A percentile compares a stretch with the other conserved stretches of the same genome.
Evolutionary conservation across 2,888 invertebrate genomes (phyloP).

Genomic region (Entomobrya multifasciata): DNA sequence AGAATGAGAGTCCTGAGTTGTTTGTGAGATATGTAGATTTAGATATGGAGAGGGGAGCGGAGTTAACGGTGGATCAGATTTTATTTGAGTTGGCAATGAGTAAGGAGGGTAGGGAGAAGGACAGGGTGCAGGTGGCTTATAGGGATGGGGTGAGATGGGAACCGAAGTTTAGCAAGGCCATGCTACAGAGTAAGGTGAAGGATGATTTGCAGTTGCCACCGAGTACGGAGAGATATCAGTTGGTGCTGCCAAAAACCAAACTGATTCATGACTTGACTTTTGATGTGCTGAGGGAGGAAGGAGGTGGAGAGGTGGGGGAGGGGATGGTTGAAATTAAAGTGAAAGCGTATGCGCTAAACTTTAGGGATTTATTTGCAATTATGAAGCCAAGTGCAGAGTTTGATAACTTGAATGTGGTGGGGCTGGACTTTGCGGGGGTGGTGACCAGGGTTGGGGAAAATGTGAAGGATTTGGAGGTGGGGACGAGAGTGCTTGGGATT

Average conservation of each 20-base stretch:
- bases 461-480: background rate
- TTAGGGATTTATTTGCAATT: constrained; percentile 29
- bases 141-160: background rate
- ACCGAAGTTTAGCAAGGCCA: background rate
- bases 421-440: constrained; percentile 27
- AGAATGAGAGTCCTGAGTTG: constrained; percentile 41
- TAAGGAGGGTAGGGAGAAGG: constrained; percentile 5
- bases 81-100: constrained; percentile 35
- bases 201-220: constrained; percentile 18
- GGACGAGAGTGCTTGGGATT: constrained; percentile 3
- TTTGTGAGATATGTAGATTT: constrained; percentile 11
- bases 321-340: no score
- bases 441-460: background rate
- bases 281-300: background rate
- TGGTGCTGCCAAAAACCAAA: constrained; percentile 14
- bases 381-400: constrained; percentile 21
- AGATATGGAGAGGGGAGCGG: background rate
- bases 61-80: background rate
- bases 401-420: background rate
- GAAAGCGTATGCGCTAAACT: constrained; percentile 20
- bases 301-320: background rate
- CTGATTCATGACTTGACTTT: constrained; percentile 23
- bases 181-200: background rate
- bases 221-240: background rate
- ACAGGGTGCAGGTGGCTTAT: constrained; percentile 5